Base-by-base conservation (phyloP, 2,797 vertebrate species). In the Acropternis orthonyx region DNA sequence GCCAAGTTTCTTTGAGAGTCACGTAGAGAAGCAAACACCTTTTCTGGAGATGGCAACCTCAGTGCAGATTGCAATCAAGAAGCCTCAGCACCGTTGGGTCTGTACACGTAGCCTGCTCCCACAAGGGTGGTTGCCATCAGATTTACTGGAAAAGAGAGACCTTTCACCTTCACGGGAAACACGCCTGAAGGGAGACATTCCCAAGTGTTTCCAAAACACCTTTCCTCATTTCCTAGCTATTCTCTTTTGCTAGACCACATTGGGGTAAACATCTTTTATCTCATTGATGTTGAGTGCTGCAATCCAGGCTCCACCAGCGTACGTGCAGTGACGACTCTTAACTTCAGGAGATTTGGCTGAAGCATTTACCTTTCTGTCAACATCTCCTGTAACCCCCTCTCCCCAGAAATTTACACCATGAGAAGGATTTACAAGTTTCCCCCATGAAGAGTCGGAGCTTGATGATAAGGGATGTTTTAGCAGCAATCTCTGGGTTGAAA, bases 221-320 rank as follows among this genome's bases (percentile, higher is more conserved):
- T 97, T 96, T 94, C 48, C 95, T 96, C 95, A 94, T 94, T 94
- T 96, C 91, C 77, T 91, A 84, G 80, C 89, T 89, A 91, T 95
- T 94, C 71, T 82, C 75, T 73, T 56, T 15, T 71, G 76, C 94
- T 91, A 61, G 80, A 82, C 81, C 71, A 16, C 79, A 24, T 36
- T 32, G 79, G 81, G 37, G 89, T 93, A 92, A 94, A 96, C 88
- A 93, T 43, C 79, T 95, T 89, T 95, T 96, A 88, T 96, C 91
- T 93, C 72, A 2, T 27, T 79, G 73, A 78, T 88, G 76, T 26
- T 88, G 86, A 56, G 49, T 37, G 65, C 28, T 89, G 36, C 67
- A 68, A 41, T 86, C 39, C 91, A 85, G 76, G 36, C 66, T 94
- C 76, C 87, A 89, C 72, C 55, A 72, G 59, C 41, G 21, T 86